phyloP scores from a whole-genome alignment of 2,797 vertebrate species.

The Gymnoscopelus microlampas region DNA sequence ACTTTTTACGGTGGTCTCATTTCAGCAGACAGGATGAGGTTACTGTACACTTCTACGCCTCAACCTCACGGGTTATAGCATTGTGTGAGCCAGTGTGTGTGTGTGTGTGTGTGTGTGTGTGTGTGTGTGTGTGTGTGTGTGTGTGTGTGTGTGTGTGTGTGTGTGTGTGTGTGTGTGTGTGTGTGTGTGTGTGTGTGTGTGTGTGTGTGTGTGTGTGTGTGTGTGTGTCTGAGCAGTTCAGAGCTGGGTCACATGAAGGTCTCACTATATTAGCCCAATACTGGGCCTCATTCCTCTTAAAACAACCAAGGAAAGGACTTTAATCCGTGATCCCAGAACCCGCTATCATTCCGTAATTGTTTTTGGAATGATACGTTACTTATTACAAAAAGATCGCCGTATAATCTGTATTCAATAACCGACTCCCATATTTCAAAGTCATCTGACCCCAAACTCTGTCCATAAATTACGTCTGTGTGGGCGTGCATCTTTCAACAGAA shows the following conservation, averaged over 20 bases:
- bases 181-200: constrained; percentile 18
- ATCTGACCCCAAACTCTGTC: too few relatives aligned
- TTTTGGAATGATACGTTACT: too few relatives aligned
- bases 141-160: constrained; percentile 18
- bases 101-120: constrained; percentile 11
- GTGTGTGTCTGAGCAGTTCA: neutral
- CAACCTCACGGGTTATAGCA: constrained; percentile 26
- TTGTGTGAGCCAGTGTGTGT: constrained; percentile 13
- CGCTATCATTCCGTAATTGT: too few relatives aligned
- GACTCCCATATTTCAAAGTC: too few relatives aligned
- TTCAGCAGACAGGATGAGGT: constrained; percentile 40
- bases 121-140: constrained; percentile 26
- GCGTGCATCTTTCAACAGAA: too few relatives aligned
- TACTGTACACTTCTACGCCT: constrained; percentile 6
- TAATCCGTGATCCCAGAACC: too few relatives aligned
- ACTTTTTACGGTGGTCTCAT: constrained; percentile 46
- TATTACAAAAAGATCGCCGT: too few relatives aligned
- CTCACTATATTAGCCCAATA: too few relatives aligned
- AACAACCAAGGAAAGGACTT: too few relatives aligned
- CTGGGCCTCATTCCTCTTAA: too few relatives aligned
- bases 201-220: constrained; percentile 24
- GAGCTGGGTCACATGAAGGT: constrained; percentile 24
- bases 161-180: constrained; percentile 24
- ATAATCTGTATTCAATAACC: too few relatives aligned
- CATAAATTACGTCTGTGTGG: too few relatives aligned